Conservation (phyloP, 2,888 invertebrate species). For the Meganola albula region DNA sequence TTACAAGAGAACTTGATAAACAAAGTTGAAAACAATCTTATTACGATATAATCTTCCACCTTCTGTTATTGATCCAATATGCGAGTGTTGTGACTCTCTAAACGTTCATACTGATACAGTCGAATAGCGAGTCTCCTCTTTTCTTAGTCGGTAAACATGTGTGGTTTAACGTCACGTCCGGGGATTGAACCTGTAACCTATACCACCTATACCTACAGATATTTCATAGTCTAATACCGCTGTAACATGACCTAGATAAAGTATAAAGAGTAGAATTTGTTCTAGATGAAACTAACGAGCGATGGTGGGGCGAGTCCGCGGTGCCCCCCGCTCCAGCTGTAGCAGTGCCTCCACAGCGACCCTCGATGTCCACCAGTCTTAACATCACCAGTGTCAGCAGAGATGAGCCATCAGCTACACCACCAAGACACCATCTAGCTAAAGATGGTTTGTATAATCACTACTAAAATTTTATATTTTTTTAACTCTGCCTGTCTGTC, state of each 20-base stretch:
- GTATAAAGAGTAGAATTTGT: too few species aligned
- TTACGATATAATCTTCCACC: constrained; percentile 13
- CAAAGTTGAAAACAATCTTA: constrained; percentile 16
- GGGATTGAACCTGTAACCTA: too few species aligned
- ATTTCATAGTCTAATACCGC: too few species aligned
- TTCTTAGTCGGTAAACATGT: too few species aligned
- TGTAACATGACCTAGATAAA: too few species aligned
- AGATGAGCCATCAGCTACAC: constrained; percentile 51
- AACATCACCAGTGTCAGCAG: constrained; percentile 48
- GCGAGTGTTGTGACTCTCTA: background rate
- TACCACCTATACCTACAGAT: too few species aligned
- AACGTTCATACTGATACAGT: too few species aligned
- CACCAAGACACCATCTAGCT: constrained; percentile 55
- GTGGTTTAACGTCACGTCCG: too few species aligned
- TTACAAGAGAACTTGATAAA: constrained; percentile 20
- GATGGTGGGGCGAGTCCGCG: constrained; percentile 71
- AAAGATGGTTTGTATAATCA: constrained; percentile 42
- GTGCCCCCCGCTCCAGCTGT: constrained; percentile 70
- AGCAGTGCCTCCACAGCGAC: constrained; percentile 64
- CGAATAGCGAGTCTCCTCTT: too few species aligned
- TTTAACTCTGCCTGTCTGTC: background rate
- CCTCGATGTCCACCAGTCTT: constrained; percentile 48
- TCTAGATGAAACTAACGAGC: constrained; percentile 62
- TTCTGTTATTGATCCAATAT: constrained; percentile 5
- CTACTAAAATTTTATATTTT: background rate